Percentiles rank a stretch among this genome's conserved stretches.
Conservation (phyloP, 2,797 vertebrate species). For the Alosa sapidissima region DNA sequence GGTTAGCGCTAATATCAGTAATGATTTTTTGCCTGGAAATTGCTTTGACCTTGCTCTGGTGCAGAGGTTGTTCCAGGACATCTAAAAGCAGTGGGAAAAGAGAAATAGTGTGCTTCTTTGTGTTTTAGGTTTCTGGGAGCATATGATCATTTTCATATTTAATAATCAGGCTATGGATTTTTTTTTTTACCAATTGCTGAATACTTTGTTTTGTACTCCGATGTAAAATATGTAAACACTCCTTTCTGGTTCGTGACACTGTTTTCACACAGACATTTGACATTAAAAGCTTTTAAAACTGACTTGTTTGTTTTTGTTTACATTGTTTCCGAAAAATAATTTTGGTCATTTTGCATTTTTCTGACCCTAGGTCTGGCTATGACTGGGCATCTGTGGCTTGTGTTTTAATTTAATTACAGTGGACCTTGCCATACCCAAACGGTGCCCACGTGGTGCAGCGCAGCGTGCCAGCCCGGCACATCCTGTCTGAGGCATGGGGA, state of each 20-base stretch:
- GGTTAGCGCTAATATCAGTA: slow-evolving; percentile 26
- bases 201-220: not conserved
- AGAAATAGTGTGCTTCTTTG: not conserved
- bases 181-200: not conserved
- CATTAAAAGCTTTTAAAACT: not conserved
- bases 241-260: not conserved
- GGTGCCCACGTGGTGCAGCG: slow-evolving; percentile 61
- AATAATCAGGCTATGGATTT: not conserved
- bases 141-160: not conserved
- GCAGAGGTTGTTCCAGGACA: not conserved
- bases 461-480: slow-evolving; percentile 71
- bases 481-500: slow-evolving; percentile 74
- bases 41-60: slow-evolving; percentile 11
- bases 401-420: slow-evolving; percentile 79
- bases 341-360: not conserved
- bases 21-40: not conserved
- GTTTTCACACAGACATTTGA: not conserved
- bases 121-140: not conserved
- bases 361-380: not conserved
- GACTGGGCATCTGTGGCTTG: slow-evolving; percentile 50
- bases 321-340: not conserved
- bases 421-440: slow-evolving; percentile 71
- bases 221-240: not conserved
- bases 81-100: not conserved
- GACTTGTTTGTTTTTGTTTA: not conserved